phyloP scores from a whole-genome alignment of 2,113 vertebrate species.

The Vulpes vulpes region DNA sequence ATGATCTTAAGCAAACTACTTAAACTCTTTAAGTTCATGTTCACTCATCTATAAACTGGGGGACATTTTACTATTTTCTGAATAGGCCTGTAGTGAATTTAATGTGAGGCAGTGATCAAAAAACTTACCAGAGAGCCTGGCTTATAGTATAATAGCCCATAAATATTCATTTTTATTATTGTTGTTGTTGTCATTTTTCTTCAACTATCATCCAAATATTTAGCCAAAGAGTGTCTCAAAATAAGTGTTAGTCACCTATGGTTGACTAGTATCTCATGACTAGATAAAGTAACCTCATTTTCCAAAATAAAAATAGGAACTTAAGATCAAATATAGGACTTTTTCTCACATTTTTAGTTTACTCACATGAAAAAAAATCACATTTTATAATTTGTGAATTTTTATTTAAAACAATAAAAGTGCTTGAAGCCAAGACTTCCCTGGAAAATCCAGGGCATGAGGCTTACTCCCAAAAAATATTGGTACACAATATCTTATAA shows the following conservation, averaged over 20 bases:
- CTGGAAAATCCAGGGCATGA: not conserved
- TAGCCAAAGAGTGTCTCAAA: conserved; percentile 45
- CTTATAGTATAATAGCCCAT: not conserved
- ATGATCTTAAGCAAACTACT: not conserved
- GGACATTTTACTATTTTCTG: not conserved
- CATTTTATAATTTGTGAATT: not conserved
- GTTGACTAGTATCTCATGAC: not conserved
- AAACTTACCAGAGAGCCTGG: not conserved
- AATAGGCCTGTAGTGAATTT: not conserved
- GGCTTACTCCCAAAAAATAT: not conserved
- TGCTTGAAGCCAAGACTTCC: not conserved
- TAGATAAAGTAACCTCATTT: conserved; percentile 23
- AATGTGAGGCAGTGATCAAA: not conserved
- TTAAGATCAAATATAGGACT: not conserved
- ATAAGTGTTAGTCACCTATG: not conserved
- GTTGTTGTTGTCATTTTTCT: not conserved
- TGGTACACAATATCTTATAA: not conserved
- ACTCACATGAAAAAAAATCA: not conserved
- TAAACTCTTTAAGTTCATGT: not conserved
- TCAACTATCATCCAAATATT: not conserved
- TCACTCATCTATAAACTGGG: not conserved
- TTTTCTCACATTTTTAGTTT: not conserved
- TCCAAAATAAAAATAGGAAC: conserved; percentile 34
- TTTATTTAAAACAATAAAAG: conserved; percentile 42
- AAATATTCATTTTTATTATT: conserved; percentile 14